Evolutionary conservation across 2,113 vertebrate genomes (phyloP).

Genomic region (Aspiorhynchus laticeps): DNA sequence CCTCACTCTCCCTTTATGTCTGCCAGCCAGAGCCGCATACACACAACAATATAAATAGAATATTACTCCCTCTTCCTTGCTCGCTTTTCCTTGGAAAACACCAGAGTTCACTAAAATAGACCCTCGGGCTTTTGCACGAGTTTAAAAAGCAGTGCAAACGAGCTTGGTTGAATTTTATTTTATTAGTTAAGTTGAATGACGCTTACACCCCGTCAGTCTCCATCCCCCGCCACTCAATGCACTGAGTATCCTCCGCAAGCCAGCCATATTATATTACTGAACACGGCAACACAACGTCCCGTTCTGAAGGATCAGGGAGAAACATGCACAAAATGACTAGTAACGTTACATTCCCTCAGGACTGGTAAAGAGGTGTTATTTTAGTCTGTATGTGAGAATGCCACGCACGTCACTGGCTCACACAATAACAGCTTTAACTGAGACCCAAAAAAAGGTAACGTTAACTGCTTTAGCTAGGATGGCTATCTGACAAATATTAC

Average conservation of each 20-base stretch:
- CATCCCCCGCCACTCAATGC: constrained; percentile 54
- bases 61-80: not conserved
- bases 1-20: constrained; percentile 72
- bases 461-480: constrained; percentile 37
- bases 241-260: constrained; percentile 33
- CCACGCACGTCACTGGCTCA: constrained; percentile 1
- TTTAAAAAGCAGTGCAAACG: not conserved
- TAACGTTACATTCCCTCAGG: not conserved
- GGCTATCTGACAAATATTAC: not conserved
- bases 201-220: constrained; percentile 44
- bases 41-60: not conserved
- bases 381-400: not conserved
- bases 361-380: constrained; percentile 2
- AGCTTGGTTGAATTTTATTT: not conserved
- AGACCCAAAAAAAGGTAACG: constrained; percentile 17
- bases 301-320: not conserved
- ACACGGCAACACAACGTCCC: constrained; percentile 11
- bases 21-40: constrained; percentile 37
- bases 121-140: not conserved
- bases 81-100: not conserved
- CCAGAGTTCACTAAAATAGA: not conserved
- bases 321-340: constrained; percentile 24
- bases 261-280: constrained; percentile 44
- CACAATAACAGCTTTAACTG: constrained; percentile 29
- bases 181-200: constrained; percentile 6